Evolutionary conservation across 2,888 invertebrate genomes (phyloP), one percentile per base, ranked within the genome.

Genomic region (Caenorhabditis sinica): DNA sequence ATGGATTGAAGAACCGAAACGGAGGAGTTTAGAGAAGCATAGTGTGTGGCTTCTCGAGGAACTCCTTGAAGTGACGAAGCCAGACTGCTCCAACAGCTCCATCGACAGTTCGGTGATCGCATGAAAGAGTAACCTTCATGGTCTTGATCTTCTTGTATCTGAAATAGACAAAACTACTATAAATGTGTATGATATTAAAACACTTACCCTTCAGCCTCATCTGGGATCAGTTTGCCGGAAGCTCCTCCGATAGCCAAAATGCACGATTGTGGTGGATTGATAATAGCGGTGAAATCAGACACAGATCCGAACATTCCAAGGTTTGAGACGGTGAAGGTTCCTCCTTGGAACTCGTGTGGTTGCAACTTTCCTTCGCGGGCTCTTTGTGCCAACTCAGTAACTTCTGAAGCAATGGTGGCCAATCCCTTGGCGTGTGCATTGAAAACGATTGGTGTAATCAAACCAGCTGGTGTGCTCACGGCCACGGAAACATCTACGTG

Each of bases 81-180:
- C 97, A 99, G 93, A 96, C 95, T 2, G 99, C 99, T 74, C 97
- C 99, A 5, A 99, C 96, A 89, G 98, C 98, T 66, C 99, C 99
- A 93, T 99, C 98, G 9, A 99, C 96, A 30, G 97, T 97, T 91
- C 99, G 95, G 93, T 99, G 99, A 94, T 99, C 99, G 91, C 97
- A 97, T 89, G 98, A 97, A 85, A 98, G 95, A 23, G 98, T 98
- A 82, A 97, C 97, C 56, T 95, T 95, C 94, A 98, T 95, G 93
- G 95, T 95, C 89, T 95, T 95, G 1, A 95, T 95, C 43, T 86
- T 85, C 30, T 87, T 87, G 86, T 87, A 90, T 25, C 90, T 91
- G 13, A 43, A 23, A 36, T 5, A 15, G 17, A 45, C 2, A 15
- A 45, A 2, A 45, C 15, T 43, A 17, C 17, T n/a, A 49, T 20